phyloP scores from a whole-genome alignment of 2,113 vertebrate species.

The Lepidothrix coronata region DNA sequence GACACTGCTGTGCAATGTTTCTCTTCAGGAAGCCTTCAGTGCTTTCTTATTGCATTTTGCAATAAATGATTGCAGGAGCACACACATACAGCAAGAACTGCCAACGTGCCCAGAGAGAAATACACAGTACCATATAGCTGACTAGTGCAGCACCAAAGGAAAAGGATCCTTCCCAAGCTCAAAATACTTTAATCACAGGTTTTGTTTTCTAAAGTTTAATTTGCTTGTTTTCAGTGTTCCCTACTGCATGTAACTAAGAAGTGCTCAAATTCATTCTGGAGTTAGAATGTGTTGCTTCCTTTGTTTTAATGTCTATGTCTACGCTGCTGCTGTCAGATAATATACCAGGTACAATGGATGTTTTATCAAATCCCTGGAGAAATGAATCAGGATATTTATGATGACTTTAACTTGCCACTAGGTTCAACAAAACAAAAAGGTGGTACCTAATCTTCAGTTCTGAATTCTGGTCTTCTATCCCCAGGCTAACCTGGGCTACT shows the following conservation, averaged over 20 bases:
- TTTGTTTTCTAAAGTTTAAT: not conserved
- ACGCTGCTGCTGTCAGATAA: not conserved
- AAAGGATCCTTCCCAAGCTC: not conserved
- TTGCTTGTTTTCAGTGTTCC: not conserved
- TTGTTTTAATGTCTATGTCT: not conserved
- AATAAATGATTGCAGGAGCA: not conserved
- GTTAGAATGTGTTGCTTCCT: not conserved
- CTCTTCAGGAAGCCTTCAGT: not conserved
- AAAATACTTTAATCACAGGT: not conserved
- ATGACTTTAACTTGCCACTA: not conserved
- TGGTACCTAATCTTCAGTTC: not conserved
- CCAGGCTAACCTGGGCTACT: not conserved
- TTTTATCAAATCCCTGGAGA: not conserved
- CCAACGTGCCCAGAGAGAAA: not conserved
- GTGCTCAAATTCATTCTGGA: not conserved
- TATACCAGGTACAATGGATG: fast-evolving
- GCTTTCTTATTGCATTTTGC: not conserved
- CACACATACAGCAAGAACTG: not conserved
- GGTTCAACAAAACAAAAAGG: not conserved
- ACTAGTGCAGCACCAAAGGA: not conserved
- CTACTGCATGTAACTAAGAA: not conserved
- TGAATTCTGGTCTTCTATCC: not conserved
- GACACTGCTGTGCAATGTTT: not conserved
- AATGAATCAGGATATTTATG: not conserved
- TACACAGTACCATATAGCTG: fast-evolving